Base-by-base conservation (phyloP, 2,113 vertebrate genomes). In the Ibidorhyncha struthersii region DNA sequence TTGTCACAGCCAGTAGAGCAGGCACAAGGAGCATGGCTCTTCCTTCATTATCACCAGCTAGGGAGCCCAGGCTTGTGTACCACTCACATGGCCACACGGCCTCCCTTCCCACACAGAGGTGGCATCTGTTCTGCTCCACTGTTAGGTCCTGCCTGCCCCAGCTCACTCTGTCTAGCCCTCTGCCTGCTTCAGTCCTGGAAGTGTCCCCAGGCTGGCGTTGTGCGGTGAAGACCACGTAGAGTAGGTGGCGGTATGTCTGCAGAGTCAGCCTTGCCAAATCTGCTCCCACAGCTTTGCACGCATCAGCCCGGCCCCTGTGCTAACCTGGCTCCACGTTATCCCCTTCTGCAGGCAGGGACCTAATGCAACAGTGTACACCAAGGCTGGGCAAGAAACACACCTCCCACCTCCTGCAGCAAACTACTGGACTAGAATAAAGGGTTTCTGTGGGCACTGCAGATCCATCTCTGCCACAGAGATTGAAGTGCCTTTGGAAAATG, bases 341-440 rank as follows among this genome's bases (percentile, higher is more conserved):
- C n/a, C 34, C 27, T 56, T 38, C 47, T 55, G 25, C 30, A 19
- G 16, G 20, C 58, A 41, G 13, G 55, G 67, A 58, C 22, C 41
- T 52, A 40, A 19, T 3, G 6, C 2, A 0, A 5, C 0, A 0
- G 30, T 4, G 32, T 6, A 49, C 25, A 3, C 20, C 72, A 38
- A n/a, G n/a, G 22, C 27, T 32, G 52, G 65, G 56, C 52, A 38
- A 40, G n/a, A 26, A 62, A 62, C 41, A 43, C 40, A 36, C 2
- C 59, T 80, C 36, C 30, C 29, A 11, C 21, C 36, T 26, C 86
- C 82, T 41, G 69, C 8, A 77, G 53, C 32, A 49, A 34, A 21
- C 26, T 23, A 14, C 69, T n/a, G 7, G 38, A 4, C 11, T 59
- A 32, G 15, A 43, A 8, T 10, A 22, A 72, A 43, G n/a, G 21